Base-by-base conservation (phyloP, 2,113 vertebrate species). In the Diadophis punctatus region DNA sequence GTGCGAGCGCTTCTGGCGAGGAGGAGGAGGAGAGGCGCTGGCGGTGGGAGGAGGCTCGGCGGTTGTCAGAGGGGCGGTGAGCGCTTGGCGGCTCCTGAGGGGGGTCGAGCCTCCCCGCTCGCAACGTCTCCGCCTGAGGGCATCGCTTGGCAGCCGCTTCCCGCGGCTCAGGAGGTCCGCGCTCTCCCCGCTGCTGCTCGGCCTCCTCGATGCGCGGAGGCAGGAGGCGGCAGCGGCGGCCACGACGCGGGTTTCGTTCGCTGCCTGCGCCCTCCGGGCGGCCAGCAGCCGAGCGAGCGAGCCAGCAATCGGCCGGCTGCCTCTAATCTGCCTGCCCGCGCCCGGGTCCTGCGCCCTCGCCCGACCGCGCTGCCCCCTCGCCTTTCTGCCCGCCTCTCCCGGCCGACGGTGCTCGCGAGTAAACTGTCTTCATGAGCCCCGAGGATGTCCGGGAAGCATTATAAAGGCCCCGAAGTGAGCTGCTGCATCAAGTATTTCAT, bases 401-500 rank as follows among this genome's bases (percentile, higher is more conserved):
- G 39, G 85, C 80, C n/a, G 88, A 27, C 94, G 94, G 95, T 90
- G 95, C 94, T 96, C 90, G 94, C 96, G 90, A 91, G 92, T 90
- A 91, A 92, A 95, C 94, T 93, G 96, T 94, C 97, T 97, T 96
- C 96, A 98, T 98, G 97, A 97, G 94, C 97, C 92, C 96, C 96
- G 96, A 98, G 97, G 97, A 99, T 99, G 98, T 99, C 99, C 94
- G 99, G 99, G 90, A 99, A 99, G 97, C 99, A 99, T 96, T 99
- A 99, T 97, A 99, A 99, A 97, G 99, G 98, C 95, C 99, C 99
- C 53, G 99, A 99, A 98, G 99, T 99, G 97, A 99, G 99, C 97
- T 99, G 99, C 98, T 99, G 99, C 97, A 99, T 99, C 97, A 99
- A 99, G 96, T 99, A 99, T 94, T 99, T 99, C 96, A 99, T 99